Percentiles rank a stretch among this genome's conserved stretches.
These are phyloP conservation scores for Micrasema minimum DNA, from an alignment of 1,140 invertebrate species.

Conservation along the genomic window DNA sequence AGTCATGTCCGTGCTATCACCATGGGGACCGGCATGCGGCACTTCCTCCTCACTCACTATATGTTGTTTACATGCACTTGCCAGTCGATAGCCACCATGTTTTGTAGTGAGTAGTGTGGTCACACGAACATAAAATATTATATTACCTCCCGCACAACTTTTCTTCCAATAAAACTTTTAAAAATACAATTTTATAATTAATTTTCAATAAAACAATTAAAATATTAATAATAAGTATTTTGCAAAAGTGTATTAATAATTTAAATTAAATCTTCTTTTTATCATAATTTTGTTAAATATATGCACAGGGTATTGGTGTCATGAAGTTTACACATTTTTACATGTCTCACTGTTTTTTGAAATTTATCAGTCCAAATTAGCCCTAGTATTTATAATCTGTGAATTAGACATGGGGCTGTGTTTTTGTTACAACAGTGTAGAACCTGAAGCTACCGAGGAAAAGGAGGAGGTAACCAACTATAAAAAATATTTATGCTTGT, in stretches of 20 bases:
- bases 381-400: too few relatives aligned
- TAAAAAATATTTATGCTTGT: too few relatives aligned
- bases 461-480: constrained; percentile 35
- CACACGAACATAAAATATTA: background rate
- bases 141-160: background rate
- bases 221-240: too few relatives aligned
- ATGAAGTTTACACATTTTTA: too few relatives aligned
- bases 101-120: background rate
- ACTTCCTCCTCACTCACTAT: too few relatives aligned
- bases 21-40: constrained; percentile 3
- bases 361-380: too few relatives aligned
- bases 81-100: background rate
- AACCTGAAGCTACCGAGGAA: constrained; percentile 17
- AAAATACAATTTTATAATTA: background rate
- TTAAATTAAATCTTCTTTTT: too few relatives aligned
- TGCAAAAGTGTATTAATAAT: too few relatives aligned
- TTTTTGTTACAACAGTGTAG: constrained; percentile 39
- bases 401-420: constrained; percentile 45
- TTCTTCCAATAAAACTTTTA: constrained; percentile 6
- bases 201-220: background rate
- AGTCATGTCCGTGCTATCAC: background rate
- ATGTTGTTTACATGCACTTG: constrained; percentile 20
- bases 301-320: too few relatives aligned
- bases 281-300: too few relatives aligned
- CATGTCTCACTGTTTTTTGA: too few relatives aligned